Base-by-base conservation (phyloP, 92 coral and sea anemone genomes). In the Epizoanthus illoricatus region DNA sequence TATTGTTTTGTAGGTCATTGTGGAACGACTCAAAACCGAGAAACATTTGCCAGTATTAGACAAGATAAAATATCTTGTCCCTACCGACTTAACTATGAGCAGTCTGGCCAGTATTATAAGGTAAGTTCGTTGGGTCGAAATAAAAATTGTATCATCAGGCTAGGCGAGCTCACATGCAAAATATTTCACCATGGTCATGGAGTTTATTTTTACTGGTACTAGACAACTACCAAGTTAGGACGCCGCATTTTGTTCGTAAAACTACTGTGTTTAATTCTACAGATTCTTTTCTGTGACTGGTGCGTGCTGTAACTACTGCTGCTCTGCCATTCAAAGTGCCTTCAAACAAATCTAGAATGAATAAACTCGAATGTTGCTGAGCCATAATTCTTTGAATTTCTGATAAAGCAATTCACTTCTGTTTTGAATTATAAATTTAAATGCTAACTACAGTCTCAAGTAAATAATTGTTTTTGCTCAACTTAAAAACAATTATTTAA, bases 61-160 rank as follows among this genome's bases (percentile, higher is more conserved):
- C 85, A 97, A 97, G 84, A 94, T 97, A 67, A 97, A 97, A 81
- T 97, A 97, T 74, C 85, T 97, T 66, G 99, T 97, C 17, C 99
- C 99, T 1, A 83, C 94, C 7, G 99, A 97, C 75, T 80, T 97
- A 49, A 91, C 99, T 5, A 97, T 97, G 99, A 97, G 99, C 86
- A 97, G 98, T 80, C 76, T 97, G 64, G 95, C 99, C 5, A 93
- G 99, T 68, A 97, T 97, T 43, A 92, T 97, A 59, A 90, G 99
- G 99, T 94, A 64, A 28, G 81, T 73, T 45, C 52, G 52, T 45
- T 45, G 52, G 52, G 8, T 4, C 52, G 52, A 45, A 45, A 10
- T 49, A 47, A 19, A 45, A 15, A 43, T n/a, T 18, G 61, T 47
- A n/a, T 72, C 5, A 6, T 72, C 17, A 16, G 23, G 9, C 39